Evolutionary conservation across 2,113 vertebrate species (phyloP).

Genomic region (Dasypus novemcinctus): DNA sequence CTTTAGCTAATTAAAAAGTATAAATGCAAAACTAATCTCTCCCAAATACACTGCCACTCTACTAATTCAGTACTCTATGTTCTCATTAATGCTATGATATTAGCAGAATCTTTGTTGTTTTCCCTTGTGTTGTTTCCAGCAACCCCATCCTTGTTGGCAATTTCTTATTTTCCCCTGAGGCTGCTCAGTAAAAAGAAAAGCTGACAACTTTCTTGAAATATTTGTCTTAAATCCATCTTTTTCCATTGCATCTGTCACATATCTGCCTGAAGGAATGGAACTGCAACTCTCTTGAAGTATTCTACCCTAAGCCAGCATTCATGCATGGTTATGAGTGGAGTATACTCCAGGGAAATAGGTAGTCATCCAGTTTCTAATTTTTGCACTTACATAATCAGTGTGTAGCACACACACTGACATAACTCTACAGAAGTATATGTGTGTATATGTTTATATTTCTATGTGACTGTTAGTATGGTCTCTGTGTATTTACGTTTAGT

Average conservation of each 20-base stretch:
- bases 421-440: background rate
- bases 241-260: background rate
- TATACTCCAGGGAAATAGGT: too few species aligned
- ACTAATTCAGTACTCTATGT: background rate
- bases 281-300: background rate
- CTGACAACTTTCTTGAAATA: constrained; percentile 48
- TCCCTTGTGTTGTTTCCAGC: background rate
- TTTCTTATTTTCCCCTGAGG: background rate
- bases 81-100: background rate
- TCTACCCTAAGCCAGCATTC: background rate
- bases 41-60: background rate
- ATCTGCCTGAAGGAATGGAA: background rate
- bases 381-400: background rate
- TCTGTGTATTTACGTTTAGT: background rate
- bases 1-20: constrained; percentile 12
- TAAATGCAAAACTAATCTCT: background rate
- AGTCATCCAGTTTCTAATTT: background rate
- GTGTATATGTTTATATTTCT: background rate
- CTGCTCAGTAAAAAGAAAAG: background rate
- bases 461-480: background rate
- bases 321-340: too few species aligned
- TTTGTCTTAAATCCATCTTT: constrained; percentile 22
- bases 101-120: background rate
- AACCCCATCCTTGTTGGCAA: background rate
- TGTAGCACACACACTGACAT: background rate